These are phyloP conservation scores for Drosophila pseudotakahashii DNA, from an alignment of 2,888 invertebrate genomes.

Conservation along the genomic window DNA sequence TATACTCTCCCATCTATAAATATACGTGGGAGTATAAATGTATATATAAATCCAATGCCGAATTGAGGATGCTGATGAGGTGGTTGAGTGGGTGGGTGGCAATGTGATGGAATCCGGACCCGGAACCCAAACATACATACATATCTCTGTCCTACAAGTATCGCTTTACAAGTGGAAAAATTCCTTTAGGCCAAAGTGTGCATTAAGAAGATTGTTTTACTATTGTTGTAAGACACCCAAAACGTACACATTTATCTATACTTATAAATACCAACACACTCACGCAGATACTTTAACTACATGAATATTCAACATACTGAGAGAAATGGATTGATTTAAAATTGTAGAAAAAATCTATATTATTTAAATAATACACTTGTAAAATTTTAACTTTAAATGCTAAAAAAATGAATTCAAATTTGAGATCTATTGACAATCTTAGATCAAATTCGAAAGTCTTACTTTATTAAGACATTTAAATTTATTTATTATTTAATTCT, in stretches of 20 bases:
- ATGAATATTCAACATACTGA: slow-evolving; percentile 53
- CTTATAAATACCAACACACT: slow-evolving; percentile 29
- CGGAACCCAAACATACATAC: slow-evolving; percentile 24
- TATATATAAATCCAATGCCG: slow-evolving; percentile 40
- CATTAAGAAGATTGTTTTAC: slow-evolving; percentile 80
- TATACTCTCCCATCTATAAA: slow-evolving; percentile 22
- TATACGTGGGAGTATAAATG: slow-evolving; percentile 16
- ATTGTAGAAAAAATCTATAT: too few relatives aligned
- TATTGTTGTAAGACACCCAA: slow-evolving; percentile 71
- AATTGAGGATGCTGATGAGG: slow-evolving; percentile 58
- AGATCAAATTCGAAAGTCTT: too few relatives aligned
- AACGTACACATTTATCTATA: slow-evolving; percentile 37
- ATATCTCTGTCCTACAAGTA: slow-evolving; percentile 48
- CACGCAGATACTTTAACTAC: slow-evolving; percentile 62
- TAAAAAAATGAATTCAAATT: too few relatives aligned
- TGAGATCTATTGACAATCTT: too few relatives aligned
- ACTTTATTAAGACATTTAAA: too few relatives aligned
- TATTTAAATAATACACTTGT: too few relatives aligned
- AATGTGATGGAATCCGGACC: slow-evolving; percentile 11
- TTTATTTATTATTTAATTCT: too few relatives aligned
- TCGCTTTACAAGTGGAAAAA: slow-evolving; percentile 75
- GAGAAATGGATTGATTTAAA: neutral
- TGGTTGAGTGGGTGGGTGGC: neutral
- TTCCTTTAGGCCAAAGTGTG: slow-evolving; percentile 80
- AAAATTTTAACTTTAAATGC: too few relatives aligned